Base-by-base conservation (phyloP, 2,797 vertebrate species). In the Acipenser ruthenus region DNA sequence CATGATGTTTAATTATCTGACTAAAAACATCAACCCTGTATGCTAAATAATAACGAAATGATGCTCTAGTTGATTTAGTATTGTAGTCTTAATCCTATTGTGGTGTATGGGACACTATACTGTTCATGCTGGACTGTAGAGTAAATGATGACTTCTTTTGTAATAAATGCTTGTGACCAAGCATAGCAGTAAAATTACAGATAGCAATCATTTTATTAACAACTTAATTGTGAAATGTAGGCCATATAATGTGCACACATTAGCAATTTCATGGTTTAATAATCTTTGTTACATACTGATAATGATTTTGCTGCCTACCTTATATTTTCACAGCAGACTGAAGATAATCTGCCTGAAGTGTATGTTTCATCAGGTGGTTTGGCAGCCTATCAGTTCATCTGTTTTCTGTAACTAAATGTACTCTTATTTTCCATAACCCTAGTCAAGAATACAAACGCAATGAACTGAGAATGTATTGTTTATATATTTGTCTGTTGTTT, bases 181-280 rank as follows among this genome's bases (percentile, higher is more conserved):
- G 58, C 10, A 51, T 56, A 60, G 13, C 59, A 49, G n/a, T 60
- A 63, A 49, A 51, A 47, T 52, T 23, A 6, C 6, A n/a, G 9
- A 37, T 37, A 9, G 10, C 7, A 52, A 50, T 59, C 13, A 63
- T 60, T 6, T 23, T 8, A 37, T 69, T 53, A 60, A 56, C 47
- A 47, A 10, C 3, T 60, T 67, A 64, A 70, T 70, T 67, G 61
- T 48, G 51, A 23, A 67, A 67, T 67, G 49, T 64, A 55, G 65
- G 62, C 55, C 61, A 52, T 61, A 56, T 15, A 18, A 18, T 47
- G 18, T n/a, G 55, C 12, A 13, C 15, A 68, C 48, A 23, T 47
- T 62, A 50, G 49, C 6, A 49, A 60, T 64, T 70, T 64, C 65
- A 70, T n/a, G 65, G 60, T 49, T 15, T 67, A 62, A 60, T 49